A percentile compares a stretch with the other conserved stretches of the same genome.
phyloP scores from a whole-genome alignment of 2,113 vertebrate genomes.

The Tragelaphus strepsiceros region DNA sequence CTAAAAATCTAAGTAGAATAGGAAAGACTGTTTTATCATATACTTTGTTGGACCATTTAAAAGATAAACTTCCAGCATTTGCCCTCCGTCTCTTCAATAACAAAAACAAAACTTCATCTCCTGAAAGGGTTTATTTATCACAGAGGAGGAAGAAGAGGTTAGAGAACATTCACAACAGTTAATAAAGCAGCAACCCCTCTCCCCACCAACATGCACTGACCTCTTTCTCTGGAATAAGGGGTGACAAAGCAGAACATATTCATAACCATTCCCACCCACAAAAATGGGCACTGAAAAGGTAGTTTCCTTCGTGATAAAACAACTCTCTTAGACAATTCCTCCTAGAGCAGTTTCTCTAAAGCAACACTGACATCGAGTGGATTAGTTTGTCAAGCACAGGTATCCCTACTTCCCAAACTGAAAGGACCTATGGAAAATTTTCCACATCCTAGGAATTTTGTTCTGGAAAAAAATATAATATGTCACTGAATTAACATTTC shows the following conservation, averaged over 20 bases:
- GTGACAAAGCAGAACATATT: not conserved
- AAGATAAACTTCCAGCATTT: constrained; percentile 36
- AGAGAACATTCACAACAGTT: not conserved
- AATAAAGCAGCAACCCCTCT: not conserved
- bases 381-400: constrained; percentile 59
- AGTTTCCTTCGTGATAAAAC: not conserved
- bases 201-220: not conserved
- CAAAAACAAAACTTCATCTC: constrained; percentile 28
- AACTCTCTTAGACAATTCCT: constrained; percentile 21
- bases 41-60: constrained; percentile 8
- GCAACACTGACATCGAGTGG: constrained; percentile 82
- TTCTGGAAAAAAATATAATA: not conserved
- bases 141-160: not conserved
- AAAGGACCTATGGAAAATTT: not conserved
- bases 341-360: constrained; percentile 55
- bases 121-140: not conserved
- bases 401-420: not conserved
- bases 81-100: constrained; percentile 20
- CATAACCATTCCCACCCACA: not conserved
- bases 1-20: constrained; percentile 89
- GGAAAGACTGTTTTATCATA: constrained; percentile 62
- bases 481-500: not conserved
- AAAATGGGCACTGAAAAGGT: not conserved
- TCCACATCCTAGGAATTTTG: not conserved
- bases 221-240: not conserved